phyloP scores from a whole-genome alignment of 2,888 invertebrate species.

The Stramonita haemastoma region DNA sequence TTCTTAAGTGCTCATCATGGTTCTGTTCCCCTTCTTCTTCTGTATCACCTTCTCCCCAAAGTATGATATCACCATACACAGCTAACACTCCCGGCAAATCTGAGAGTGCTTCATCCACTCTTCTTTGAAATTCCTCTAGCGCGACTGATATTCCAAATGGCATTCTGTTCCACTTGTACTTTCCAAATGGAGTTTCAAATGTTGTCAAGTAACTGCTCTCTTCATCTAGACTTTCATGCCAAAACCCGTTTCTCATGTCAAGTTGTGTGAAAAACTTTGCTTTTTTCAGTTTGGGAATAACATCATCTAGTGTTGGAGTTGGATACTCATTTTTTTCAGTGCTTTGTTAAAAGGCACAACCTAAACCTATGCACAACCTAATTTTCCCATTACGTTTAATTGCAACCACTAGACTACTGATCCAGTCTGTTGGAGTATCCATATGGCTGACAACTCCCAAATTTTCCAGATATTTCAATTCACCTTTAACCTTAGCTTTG shows the following conservation, averaged over 20 bases:
- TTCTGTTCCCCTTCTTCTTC: not conserved
- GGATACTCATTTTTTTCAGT: not conserved
- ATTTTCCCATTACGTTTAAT: too few species aligned
- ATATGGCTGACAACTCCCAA: not conserved
- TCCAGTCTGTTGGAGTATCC: too few species aligned
- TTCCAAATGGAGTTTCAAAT: not conserved
- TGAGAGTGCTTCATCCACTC: slow-evolving; percentile 21
- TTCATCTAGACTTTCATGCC: not conserved
- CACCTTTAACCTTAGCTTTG: not conserved
- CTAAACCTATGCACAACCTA: too few species aligned
- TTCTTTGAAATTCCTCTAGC: slow-evolving; percentile 20
- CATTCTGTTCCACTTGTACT: slow-evolving; percentile 13
- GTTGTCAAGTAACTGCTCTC: too few species aligned
- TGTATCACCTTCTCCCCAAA: slow-evolving; percentile 11
- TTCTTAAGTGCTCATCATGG: too few species aligned
- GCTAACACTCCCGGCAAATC: not conserved
- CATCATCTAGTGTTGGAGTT: too few species aligned
- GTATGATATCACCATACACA: not conserved
- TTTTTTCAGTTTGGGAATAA: not conserved
- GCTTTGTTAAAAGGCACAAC: not conserved
- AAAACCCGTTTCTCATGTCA: slow-evolving; percentile 6
- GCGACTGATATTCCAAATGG: slow-evolving; percentile 9
- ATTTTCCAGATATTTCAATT: too few species aligned
- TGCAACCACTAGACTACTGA: too few species aligned
- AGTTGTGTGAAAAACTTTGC: slow-evolving; percentile 19